Evolutionary conservation across 2,113 vertebrate genomes (phyloP), one percentile per base, ranked within the genome.

Genomic region (Etheostoma cragini): DNA sequence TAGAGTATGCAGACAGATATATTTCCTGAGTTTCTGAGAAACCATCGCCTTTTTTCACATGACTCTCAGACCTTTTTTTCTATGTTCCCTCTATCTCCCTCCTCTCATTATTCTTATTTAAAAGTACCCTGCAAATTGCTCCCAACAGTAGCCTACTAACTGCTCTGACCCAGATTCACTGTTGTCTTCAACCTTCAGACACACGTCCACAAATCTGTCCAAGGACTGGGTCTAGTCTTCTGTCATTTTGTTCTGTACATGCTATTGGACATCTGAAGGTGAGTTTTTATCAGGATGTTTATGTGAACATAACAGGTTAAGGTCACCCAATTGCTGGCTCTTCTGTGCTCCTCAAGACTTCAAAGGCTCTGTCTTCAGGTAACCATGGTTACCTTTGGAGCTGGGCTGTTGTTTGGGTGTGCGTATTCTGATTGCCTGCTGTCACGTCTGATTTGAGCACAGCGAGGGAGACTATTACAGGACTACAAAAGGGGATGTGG

Each of bases 111-210:
- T 0, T 47, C 47, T 22, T 45, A 72, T 85, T 81, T 61, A 64
- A 87, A 87, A 68, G 26, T 47, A 69, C 62, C 75, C 26, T 81
- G 67, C 65, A 76, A 83, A 65, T 88, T 61, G 76, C 86, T 77
- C 24, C 67, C 46, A 63, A 26, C 62, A 47, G 75, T 78, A 75
- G 54, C 50, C 49, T 46, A 4, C 22, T 60, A 82, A 89, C 82
- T 63, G 70, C 72, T 83, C 74, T 90, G 93, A 90, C 94, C 94
- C 76, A 94, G 47, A 94, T 93, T 85, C 81, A 71, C 78, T 49
- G 69, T 45, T 45, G 12, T 35, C 58, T 80, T 80, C 46, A 67
- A 45, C 38, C 53, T 46, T 45, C 53, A 64, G 30, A 84, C 76
- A 65, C 67, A 57, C 63, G 35, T 30, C 33, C 61, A 24, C 64